phyloP scores from a whole-genome alignment of 2,113 vertebrate species.

The Erythrocercus mccallii region DNA sequence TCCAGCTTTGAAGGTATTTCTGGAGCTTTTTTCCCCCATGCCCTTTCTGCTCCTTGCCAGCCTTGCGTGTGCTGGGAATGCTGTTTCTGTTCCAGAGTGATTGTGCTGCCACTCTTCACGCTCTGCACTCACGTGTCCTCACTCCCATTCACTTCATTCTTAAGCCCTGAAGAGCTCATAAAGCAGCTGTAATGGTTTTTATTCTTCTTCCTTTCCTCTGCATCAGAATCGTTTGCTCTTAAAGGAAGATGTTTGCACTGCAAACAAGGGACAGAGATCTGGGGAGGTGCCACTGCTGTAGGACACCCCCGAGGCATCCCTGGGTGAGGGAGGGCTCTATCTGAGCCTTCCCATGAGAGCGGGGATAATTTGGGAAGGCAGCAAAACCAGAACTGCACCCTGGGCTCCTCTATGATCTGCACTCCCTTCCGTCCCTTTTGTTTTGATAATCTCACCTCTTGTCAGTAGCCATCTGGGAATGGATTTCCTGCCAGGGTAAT shows the following conservation, averaged over 20 bases:
- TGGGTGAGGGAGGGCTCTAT: background rate
- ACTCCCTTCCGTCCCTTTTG: background rate
- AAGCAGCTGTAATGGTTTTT: background rate
- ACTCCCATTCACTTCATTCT: background rate
- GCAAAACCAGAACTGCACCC: accelerated
- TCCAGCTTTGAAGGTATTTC: constrained; percentile 43
- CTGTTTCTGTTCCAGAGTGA: background rate
- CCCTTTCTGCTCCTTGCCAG: background rate
- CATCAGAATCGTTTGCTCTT: background rate
- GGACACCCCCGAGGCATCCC: accelerated
- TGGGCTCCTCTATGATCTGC: background rate
- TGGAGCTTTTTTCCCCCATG: background rate
- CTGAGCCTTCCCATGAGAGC: background rate
- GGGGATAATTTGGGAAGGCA: background rate
- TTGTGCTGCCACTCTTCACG: background rate
- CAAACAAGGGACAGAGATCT: background rate
- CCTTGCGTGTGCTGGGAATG: background rate
- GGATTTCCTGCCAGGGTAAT: background rate
- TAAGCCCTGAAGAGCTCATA: background rate
- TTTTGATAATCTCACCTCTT: background rate
- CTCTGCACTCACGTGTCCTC: background rate
- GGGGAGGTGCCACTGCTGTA: background rate
- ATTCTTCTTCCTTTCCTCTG: background rate
- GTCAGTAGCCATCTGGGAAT: background rate
- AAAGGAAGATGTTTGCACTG: background rate